These are phyloP conservation scores for Ataeniobius toweri DNA, from an alignment of 2,797 vertebrate genomes.

Conservation along the genomic window DNA sequence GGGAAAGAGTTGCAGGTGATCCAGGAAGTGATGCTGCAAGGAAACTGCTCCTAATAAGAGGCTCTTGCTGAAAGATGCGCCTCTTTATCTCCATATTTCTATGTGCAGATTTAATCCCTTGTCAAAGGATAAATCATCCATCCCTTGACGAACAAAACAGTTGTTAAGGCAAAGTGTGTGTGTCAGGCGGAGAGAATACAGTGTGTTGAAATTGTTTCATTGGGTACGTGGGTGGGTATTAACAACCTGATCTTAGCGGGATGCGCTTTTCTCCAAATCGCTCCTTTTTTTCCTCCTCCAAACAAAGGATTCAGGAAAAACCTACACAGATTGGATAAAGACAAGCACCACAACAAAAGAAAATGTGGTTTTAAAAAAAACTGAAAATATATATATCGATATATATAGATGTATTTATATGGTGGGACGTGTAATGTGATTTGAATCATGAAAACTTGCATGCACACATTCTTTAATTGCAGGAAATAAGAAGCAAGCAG, in stretches of 20 bases:
- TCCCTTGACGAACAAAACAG: constrained; percentile 65
- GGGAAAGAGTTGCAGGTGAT: constrained; percentile 51
- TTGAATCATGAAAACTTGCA: constrained; percentile 66
- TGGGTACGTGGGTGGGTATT: constrained; percentile 84
- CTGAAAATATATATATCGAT: constrained; percentile 17
- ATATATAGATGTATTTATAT: constrained; percentile 34
- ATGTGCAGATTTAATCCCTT: constrained; percentile 73
- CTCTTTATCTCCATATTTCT: constrained; percentile 67
- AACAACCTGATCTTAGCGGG: constrained; percentile 83
- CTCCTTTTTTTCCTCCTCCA: constrained; percentile 51
- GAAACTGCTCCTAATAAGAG: constrained; percentile 37
- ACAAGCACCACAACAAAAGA: constrained; percentile 77
- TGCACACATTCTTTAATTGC: constrained; percentile 57
- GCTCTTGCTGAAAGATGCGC: constrained; percentile 57
- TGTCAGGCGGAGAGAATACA: constrained; percentile 57
- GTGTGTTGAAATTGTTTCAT: constrained; percentile 80
- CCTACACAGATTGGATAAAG: constrained; percentile 84
- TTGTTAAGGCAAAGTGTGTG: constrained; percentile 59
- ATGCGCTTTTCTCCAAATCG: constrained; percentile 78
- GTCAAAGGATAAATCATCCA: constrained; percentile 73
- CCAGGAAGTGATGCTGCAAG: constrained; percentile 18
- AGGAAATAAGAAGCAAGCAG: constrained; percentile 39
- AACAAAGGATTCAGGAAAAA: constrained; percentile 81
- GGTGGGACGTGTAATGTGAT: constrained; percentile 65
- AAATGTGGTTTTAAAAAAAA: constrained; percentile 38